Base-by-base conservation (phyloP, 2,113 vertebrate species). In the Varanus salvator region DNA sequence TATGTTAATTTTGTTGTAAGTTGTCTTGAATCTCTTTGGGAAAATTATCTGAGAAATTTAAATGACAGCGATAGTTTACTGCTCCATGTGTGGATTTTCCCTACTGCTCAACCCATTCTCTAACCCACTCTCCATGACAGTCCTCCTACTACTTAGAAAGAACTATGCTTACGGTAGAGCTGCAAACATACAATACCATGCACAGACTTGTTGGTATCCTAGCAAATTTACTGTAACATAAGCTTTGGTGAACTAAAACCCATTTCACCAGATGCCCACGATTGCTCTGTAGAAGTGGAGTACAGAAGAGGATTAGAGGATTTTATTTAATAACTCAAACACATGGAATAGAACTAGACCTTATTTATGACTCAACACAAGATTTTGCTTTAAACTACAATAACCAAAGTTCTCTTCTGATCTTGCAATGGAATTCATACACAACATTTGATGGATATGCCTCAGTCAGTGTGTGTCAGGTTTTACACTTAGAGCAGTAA, bases 311-410 rank as follows among this genome's bases (percentile, higher is more conserved):
- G 3, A 48, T 34, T 52, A 3, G 50, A 75, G 71, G 48, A 86
- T 57, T 54, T 66, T 84, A 23, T 72, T 85, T 27, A 38, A 52
- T 0, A 2, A 27, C 14, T 90, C 60, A 34, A 93, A 81, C 91
- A 88, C 25, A 88, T 9, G 31, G 7, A 0, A 19, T 4, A 12
- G 84, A 90, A 69, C 3, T 85, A 87, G 60, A 87, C n/a, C 34
- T 84, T 48, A 31, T 9, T 84, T 89, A 86, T 71, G 81, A 8
- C 23, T 84, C 54, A 85, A 81, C 57, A 12, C 66, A 86, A 85
- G 8, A 15, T 69, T 88, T 72, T 69, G 38, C 14, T 69, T 75
- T 34, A 3, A 15, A 83, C 85, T 86, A 34, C 50, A 83, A 34
- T 15, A 25, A 29, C 19, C 76, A 69, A 25, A 34, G 21, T 27